phyloP scores from a whole-genome alignment of 1,140 invertebrate species.

The Drosophila ambigua region DNA sequence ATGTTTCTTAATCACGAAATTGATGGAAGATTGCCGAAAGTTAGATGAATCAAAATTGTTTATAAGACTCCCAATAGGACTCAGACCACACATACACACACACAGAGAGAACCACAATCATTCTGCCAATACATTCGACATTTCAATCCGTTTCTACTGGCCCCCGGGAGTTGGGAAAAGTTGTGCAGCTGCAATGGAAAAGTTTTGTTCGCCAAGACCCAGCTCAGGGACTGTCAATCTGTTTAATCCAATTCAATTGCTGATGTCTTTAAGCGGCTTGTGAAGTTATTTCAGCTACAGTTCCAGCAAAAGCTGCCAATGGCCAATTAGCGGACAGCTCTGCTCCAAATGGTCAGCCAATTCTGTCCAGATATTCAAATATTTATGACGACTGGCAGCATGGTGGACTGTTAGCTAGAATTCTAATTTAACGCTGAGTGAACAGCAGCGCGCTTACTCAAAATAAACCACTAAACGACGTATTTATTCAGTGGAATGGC shows the following conservation, averaged over 20 bases:
- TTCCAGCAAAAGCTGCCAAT: conserved; percentile 29
- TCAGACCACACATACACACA: conserved; percentile 4
- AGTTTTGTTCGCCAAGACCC: conserved; percentile 44
- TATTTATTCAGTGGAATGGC: conserved; percentile 37
- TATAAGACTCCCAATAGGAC: conserved; percentile 3
- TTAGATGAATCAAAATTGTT: conserved; percentile 40
- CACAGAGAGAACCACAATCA: not conserved
- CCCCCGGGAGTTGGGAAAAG: conserved; percentile 20
- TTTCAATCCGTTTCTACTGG: conserved; percentile 21
- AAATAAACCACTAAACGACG: conserved; percentile 45
- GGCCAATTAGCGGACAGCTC: conserved; percentile 45
- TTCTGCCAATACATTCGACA: conserved; percentile 32
- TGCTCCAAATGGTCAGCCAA: conserved; percentile 45
- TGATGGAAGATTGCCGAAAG: not conserved
- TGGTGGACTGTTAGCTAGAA: conserved; percentile 3
- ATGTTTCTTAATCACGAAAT: conserved; percentile 22
- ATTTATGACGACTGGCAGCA: conserved; percentile 58
- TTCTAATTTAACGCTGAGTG: conserved; percentile 78
- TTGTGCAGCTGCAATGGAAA: conserved; percentile 50
- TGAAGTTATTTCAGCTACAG: conserved; percentile 32
- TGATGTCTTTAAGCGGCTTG: conserved; percentile 48
- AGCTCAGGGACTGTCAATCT: conserved; percentile 57
- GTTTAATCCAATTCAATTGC: conserved; percentile 53
- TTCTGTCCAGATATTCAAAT: conserved; percentile 62
- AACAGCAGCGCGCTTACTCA: conserved; percentile 29